Conservation (phyloP, 2,797 vertebrate genomes). For the Loris lydekkerianus region DNA sequence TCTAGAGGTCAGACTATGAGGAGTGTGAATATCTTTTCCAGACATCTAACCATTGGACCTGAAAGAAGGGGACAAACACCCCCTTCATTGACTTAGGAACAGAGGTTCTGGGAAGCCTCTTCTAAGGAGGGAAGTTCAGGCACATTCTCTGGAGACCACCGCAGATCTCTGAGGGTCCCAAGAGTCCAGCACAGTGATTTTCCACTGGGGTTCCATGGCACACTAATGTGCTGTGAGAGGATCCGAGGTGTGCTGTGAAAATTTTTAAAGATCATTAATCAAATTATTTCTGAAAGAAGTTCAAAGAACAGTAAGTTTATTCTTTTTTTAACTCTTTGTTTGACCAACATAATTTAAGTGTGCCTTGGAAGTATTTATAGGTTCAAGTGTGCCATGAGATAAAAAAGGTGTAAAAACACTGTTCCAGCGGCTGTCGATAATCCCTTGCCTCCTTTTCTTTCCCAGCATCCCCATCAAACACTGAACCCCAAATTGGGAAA, state of each 20-base stretch:
- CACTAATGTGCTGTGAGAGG: no score
- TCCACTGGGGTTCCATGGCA: no score
- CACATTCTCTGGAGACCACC: fast-evolving
- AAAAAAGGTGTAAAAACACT: no score
- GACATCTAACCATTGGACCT: neutral
- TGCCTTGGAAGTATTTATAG: no score
- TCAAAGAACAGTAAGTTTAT: no score
- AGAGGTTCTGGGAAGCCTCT: neutral
- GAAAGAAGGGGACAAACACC: neutral
- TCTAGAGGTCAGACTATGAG: neutral
- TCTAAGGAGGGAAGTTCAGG: neutral
- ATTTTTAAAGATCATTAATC: no score
- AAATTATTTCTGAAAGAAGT: no score
- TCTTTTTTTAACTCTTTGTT: no score
- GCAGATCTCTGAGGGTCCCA: neutral
- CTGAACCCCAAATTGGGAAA: neutral
- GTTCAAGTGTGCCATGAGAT: no score
- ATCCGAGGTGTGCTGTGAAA: no score
- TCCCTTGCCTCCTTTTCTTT: neutral
- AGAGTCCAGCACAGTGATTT: neutral
- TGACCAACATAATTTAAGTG: no score
- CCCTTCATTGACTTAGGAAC: neutral
- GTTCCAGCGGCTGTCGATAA: neutral
- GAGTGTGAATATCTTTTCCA: neutral
- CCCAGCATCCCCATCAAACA: neutral